phyloP scores from a whole-genome alignment of 1,140 invertebrate genomes.

The Theocolax elegans region DNA sequence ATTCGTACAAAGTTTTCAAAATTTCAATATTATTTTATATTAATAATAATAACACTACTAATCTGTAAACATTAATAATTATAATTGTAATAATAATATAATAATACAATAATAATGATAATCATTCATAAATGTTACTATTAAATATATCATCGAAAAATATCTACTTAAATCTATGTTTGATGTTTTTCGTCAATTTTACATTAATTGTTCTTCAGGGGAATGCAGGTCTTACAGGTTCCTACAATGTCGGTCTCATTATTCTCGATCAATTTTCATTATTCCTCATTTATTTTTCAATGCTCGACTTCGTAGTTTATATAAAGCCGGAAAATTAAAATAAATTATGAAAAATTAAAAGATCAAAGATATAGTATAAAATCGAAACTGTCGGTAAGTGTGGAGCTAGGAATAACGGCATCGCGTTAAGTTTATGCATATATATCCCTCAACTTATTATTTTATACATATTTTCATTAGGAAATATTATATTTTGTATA shows the following conservation, averaged over 20 bases:
- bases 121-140: conserved; percentile 63
- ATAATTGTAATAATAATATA: conserved; percentile 55
- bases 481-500: background rate
- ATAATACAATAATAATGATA: conserved; percentile 56
- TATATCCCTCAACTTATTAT: conserved; percentile 21
- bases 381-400: no score
- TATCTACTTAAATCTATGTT: conserved; percentile 51
- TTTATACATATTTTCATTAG: conserved; percentile 28
- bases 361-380: no score
- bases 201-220: conserved; percentile 19
- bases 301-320: no score
- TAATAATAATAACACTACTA: conserved; percentile 6
- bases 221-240: no score
- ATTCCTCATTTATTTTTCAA: no score
- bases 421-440: no score
- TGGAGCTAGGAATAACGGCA: no score
- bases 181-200: conserved; percentile 39
- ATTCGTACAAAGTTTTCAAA: background rate
- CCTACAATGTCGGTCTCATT: no score
- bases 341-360: no score
- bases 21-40: conserved; percentile 5
- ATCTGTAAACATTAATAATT: conserved; percentile 13
- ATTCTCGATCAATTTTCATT: no score
- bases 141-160: conserved; percentile 64
- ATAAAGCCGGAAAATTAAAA: no score